These are phyloP conservation scores for Pygoscelis adeliae DNA, from an alignment of 2,113 vertebrate genomes.

Conservation along the genomic window DNA sequence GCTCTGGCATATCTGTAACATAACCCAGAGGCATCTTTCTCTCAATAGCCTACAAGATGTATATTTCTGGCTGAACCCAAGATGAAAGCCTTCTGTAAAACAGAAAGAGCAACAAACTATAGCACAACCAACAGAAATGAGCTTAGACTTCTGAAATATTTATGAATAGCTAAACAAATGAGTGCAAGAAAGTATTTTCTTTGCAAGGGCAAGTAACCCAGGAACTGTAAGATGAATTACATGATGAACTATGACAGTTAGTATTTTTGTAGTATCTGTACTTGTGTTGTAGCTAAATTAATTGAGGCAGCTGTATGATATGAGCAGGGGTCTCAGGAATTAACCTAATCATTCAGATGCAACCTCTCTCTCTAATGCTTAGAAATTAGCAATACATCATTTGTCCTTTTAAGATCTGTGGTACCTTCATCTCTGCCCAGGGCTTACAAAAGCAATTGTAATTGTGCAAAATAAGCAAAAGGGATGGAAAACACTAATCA, in stretches of 20 bases:
- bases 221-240: neutral
- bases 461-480: slow-evolving; percentile 22
- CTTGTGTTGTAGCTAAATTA: slow-evolving; percentile 15
- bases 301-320: neutral
- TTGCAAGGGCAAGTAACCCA: neutral
- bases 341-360: slow-evolving; percentile 25
- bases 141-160: neutral
- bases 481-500: neutral
- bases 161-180: neutral
- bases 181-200: neutral
- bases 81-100: neutral
- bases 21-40: neutral
- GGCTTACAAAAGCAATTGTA: neutral
- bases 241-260: neutral
- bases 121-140: neutral
- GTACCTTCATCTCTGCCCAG: neutral
- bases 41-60: neutral
- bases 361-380: neutral
- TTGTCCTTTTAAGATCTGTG: neutral
- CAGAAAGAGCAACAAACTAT: neutral
- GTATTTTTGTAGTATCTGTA: neutral
- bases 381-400: slow-evolving; percentile 29
- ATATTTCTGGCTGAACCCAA: neutral
- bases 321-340: slow-evolving; percentile 3
- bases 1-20: neutral